Percentiles rank a stretch among this genome's conserved stretches.
phyloP scores from a whole-genome alignment of 2,113 vertebrate genomes.

The Alligator mississippiensis region DNA sequence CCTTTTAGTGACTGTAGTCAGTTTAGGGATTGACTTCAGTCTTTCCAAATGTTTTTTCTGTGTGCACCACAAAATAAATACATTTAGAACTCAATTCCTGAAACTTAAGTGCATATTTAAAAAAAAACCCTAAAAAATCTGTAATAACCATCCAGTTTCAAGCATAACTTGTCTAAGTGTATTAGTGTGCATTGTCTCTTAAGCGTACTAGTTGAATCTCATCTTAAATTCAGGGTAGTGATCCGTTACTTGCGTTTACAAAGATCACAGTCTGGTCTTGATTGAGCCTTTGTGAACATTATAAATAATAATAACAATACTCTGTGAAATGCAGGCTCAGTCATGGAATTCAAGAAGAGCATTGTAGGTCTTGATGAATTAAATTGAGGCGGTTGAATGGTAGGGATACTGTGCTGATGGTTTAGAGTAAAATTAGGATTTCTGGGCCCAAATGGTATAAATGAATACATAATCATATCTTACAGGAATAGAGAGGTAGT shows the following conservation, averaged over 20 bases:
- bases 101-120: not conserved
- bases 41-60: not conserved
- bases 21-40: constrained; percentile 2
- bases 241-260: not conserved
- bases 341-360: not conserved
- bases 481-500: too few relatives aligned
- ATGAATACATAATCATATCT: not conserved
- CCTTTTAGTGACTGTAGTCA: constrained; percentile 34
- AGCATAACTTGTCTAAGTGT: not conserved
- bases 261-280: not conserved
- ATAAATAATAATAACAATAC: not conserved
- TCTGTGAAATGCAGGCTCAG: not conserved
- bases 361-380: not conserved
- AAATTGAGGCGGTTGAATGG: not conserved
- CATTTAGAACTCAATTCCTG: not conserved
- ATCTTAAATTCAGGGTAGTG: not conserved
- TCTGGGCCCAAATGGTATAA: not conserved
- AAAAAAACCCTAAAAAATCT: not conserved
- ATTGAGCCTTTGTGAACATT: not conserved
- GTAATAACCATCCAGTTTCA: rapidly evolving
- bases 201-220: not conserved
- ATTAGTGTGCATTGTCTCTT: not conserved
- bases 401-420: not conserved
- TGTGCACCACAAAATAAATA: not conserved
- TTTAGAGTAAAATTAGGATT: not conserved